Evolutionary conservation across 2,797 vertebrate species (phyloP).

Genomic region (Rhinoraja longicauda): DNA sequence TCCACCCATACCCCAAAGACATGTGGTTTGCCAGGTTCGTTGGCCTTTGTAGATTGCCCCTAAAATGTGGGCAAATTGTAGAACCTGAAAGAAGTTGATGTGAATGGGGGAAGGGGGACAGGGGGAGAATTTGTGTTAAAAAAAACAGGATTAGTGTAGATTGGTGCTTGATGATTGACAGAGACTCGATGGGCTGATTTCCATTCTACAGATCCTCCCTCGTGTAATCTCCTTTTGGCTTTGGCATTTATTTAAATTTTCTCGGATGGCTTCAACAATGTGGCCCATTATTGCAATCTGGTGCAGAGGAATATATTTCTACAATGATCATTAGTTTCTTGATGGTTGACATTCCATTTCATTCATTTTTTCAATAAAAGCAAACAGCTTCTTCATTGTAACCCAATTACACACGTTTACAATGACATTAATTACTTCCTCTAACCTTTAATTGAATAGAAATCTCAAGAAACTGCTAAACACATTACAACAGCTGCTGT

Average conservation of each 20-base stretch:
- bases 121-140: too few species aligned
- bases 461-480: constrained; percentile 2
- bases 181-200: too few species aligned
- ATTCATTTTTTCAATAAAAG: constrained; percentile 13
- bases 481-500: constrained; percentile 9
- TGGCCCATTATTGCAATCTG: not conserved
- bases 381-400: constrained; percentile 20
- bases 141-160: too few species aligned
- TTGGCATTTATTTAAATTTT: not conserved
- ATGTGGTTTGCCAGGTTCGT: too few species aligned
- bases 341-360: not conserved
- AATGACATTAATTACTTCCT: constrained; percentile 36
- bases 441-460: constrained; percentile 19
- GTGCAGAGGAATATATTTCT: not conserved
- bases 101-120: too few species aligned
- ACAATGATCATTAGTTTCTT: not conserved
- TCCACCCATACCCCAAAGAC: too few species aligned
- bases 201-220: not conserved
- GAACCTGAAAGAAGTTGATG: too few species aligned
- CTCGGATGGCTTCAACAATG: not conserved
- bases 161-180: too few species aligned
- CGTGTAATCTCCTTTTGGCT: not conserved
- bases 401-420: not conserved
- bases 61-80: too few species aligned
- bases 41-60: too few species aligned